Evolutionary conservation across 2,113 vertebrate species (phyloP).

Genomic region (Heptranchias perlo): DNA sequence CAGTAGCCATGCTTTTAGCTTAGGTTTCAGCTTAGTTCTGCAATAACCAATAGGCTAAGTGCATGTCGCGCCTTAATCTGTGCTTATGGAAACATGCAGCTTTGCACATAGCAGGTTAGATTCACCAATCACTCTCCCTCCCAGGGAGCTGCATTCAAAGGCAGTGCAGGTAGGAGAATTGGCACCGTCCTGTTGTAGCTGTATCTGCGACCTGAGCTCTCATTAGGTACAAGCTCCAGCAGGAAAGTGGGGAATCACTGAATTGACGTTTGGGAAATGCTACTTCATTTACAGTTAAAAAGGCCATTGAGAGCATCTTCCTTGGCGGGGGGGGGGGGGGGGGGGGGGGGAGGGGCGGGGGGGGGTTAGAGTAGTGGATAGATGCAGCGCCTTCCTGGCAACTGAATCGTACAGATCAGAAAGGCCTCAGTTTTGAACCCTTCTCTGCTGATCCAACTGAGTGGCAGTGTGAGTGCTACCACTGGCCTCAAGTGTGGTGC

Average conservation of each 20-base stretch:
- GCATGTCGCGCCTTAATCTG: background rate
- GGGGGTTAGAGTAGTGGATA: background rate
- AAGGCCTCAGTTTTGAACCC: background rate
- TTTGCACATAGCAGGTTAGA: background rate
- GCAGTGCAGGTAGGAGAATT: background rate
- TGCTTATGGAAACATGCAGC: background rate
- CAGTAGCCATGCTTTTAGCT: background rate
- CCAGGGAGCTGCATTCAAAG: background rate
- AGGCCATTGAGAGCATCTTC: background rate
- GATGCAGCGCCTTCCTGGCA: background rate
- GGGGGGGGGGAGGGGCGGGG: no score
- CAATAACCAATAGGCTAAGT: background rate
- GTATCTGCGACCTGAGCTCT: background rate
- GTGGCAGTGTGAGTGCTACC: background rate
- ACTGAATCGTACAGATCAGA: background rate
- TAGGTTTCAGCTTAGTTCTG: background rate
- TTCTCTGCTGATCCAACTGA: background rate
- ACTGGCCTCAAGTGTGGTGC: background rate
- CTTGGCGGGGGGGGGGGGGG: background rate
- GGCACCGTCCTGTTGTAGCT: background rate
- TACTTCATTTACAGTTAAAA: background rate
- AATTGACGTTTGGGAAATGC: background rate
- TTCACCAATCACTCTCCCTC: background rate
- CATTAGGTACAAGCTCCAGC: background rate
- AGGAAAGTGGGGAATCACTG: background rate